phyloP scores from a whole-genome alignment of 2,888 invertebrate species.

The Encarsia formosa region DNA sequence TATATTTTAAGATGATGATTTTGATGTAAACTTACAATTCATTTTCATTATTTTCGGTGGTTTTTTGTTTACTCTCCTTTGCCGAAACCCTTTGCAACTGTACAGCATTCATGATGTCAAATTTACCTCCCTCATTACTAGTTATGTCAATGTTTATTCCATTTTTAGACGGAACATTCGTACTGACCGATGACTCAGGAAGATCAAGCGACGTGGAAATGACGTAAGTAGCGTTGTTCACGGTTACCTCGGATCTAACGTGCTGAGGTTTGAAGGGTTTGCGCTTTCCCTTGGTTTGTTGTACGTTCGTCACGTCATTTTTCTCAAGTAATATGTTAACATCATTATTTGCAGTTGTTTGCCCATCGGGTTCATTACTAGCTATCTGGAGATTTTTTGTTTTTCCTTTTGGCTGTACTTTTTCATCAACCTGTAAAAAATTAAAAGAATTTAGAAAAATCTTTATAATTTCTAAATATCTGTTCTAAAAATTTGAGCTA shows the following conservation, averaged over 20 bases:
- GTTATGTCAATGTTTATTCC: constrained; percentile 31
- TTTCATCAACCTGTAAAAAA: background rate
- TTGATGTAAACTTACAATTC: too few relatives aligned
- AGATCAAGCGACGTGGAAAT: constrained; percentile 42
- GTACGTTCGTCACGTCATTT: too few relatives aligned
- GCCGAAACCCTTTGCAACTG: constrained; percentile 42
- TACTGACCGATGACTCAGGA: constrained; percentile 19
- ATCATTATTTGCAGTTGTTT: too few relatives aligned
- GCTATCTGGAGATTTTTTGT: too few relatives aligned
- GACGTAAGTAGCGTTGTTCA: constrained; percentile 42
- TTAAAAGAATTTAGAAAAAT: background rate
- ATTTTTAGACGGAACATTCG: constrained; percentile 21
- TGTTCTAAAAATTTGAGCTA: background rate
- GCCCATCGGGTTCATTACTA: too few relatives aligned
- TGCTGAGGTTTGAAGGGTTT: constrained; percentile 33
- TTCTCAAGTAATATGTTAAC: too few relatives aligned
- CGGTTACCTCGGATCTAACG: constrained; percentile 38
- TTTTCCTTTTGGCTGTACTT: background rate
- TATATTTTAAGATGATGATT: too few relatives aligned
- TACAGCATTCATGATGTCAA: constrained; percentile 45
- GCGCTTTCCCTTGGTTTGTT: background rate
- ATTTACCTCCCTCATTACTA: constrained; percentile 38
- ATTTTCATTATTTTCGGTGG: too few relatives aligned
- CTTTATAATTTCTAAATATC: background rate
- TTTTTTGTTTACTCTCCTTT: too few relatives aligned